These are phyloP conservation scores for Myxocyprinus asiaticus DNA, from an alignment of 2,113 vertebrate genomes.

Conservation along the genomic window DNA sequence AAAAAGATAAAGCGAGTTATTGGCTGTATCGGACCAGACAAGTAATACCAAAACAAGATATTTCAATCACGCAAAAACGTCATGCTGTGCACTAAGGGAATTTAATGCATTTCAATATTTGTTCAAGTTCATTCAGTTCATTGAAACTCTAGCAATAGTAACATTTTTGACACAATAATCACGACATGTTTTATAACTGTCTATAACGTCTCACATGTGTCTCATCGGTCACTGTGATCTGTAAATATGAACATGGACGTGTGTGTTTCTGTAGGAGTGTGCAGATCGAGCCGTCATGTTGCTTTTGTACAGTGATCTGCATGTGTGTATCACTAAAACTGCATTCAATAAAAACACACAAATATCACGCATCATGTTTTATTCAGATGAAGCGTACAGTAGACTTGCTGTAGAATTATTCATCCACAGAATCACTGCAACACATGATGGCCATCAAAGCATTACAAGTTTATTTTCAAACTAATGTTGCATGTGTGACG, in stretches of 20 bases:
- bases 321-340: conserved; percentile 92
- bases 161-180: neutral
- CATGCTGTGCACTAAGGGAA: no score
- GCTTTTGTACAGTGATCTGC: conserved; percentile 93
- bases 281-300: conserved; percentile 81
- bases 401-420: no score
- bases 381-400: neutral
- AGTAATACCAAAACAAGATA: conserved; percentile 68
- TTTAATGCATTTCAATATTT: no score
- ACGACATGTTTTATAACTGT: conserved; percentile 1
- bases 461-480: no score
- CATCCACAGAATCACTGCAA: no score
- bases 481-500: no score
- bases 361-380: neutral
- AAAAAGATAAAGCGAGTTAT: conserved; percentile 59
- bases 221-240: conserved; percentile 77
- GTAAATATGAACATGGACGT: conserved; percentile 76
- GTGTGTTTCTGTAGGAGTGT: conserved; percentile 85
- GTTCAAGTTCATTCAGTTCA: no score
- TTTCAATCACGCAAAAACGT: conserved; percentile 15
- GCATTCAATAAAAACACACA: conserved; percentile 80
- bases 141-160: conserved; percentile 37
- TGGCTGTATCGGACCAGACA: conserved; percentile 58
- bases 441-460: no score
- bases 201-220: conserved; percentile 35